Conservation (phyloP, 2,888 invertebrate species). For the Deilephila porcellus region DNA sequence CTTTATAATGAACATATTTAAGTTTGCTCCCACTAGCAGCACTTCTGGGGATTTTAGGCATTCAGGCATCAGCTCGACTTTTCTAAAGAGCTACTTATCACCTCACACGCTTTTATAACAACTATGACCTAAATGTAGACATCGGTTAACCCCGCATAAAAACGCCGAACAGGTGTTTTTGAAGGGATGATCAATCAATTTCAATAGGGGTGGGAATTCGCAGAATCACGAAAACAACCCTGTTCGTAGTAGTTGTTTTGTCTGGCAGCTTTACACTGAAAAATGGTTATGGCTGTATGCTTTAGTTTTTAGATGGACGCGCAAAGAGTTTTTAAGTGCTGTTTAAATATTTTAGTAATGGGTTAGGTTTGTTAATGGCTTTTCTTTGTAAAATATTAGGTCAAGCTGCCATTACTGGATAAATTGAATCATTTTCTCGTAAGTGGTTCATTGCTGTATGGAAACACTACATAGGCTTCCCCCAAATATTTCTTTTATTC, state of each 20-base stretch:
- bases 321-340: neutral
- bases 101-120: neutral
- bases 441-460: too few species aligned
- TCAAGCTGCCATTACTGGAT: too few species aligned
- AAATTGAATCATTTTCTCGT: too few species aligned
- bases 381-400: too few species aligned
- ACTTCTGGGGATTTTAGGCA: too few species aligned
- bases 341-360: too few species aligned
- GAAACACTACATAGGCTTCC: too few species aligned
- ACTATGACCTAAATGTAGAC: constrained; percentile 17
- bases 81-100: neutral
- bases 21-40: too few species aligned
- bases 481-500: too few species aligned
- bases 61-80: too few species aligned
- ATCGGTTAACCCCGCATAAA: neutral
- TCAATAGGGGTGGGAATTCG: constrained; percentile 8
- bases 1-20: too few species aligned
- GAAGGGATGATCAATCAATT: constrained; percentile 39
- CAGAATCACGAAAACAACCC: constrained; percentile 6
- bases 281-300: neutral
- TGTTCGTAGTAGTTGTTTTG: neutral
- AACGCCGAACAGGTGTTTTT: constrained; percentile 37
- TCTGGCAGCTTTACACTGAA: neutral
- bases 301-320: neutral
- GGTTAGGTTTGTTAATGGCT: too few species aligned